Base-by-base conservation (phyloP, 2,797 vertebrate genomes). In the Sandelia bainsii region DNA sequence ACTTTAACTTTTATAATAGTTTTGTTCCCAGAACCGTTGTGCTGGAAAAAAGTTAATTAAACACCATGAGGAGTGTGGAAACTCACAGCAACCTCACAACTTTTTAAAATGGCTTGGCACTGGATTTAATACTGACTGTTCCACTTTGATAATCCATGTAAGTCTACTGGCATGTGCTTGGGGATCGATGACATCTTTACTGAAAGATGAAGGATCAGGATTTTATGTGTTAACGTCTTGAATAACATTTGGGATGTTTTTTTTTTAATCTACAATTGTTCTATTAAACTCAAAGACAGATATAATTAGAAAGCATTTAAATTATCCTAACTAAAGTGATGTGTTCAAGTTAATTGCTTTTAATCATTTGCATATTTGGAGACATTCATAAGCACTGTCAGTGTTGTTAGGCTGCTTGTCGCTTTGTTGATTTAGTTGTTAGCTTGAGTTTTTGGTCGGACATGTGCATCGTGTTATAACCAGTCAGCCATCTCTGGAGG, bases 41-140 rank as follows among this genome's bases (percentile, higher is more conserved):
- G 76, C 69, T 80, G 87, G 59, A 84, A 84, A 84, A 77, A 90
- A 83, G 81, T 87, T 86, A 90, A 91, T 90, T 90, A 87, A 80
- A 90, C 82, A 84, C 70, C 74, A 89, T 7, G n/a, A 57, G 70
- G 79, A 82, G 75, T 71, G 69, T 70, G 62, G 8, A 61, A 72
- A 86, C 75, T 79, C 71, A 56, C 66, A 49, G 83, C 75, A 80
- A 82, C 57, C 56, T 80, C 13, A 0, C 70, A 60, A 75, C 62
- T 78, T 82, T 76, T 63, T 32, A 58, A 88, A 90, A 85, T 53
- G 65, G 73, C 65, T 86, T 86, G 79, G 81, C 83, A 67, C 53
- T 53, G 81, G 74, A 86, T 87, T 88, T 86, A 87, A 86, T 69
- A 85, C 42, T 0, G 20, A 84, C 75, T 76, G 88, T 84, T 91